Evolutionary conservation across 2,113 vertebrate genomes (phyloP).

Genomic region (Motacilla alba): DNA sequence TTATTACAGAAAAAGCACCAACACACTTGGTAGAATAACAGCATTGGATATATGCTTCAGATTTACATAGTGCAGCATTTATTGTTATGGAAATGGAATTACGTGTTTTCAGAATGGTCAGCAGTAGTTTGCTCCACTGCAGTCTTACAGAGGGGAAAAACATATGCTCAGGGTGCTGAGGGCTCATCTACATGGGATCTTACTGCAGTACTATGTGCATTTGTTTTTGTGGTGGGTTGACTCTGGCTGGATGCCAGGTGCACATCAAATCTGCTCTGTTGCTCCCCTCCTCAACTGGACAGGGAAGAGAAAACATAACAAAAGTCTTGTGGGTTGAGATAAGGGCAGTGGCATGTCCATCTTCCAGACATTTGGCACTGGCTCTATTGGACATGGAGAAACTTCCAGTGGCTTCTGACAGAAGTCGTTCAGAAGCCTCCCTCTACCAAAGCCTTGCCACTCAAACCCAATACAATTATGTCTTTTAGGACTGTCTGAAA

Average conservation of each 20-base stretch:
- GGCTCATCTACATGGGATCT: background rate
- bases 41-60: background rate
- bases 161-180: background rate
- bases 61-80: background rate
- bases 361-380: background rate
- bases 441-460: background rate
- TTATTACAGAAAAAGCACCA: background rate
- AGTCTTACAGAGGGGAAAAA: background rate
- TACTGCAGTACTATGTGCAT: background rate
- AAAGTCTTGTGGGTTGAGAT: background rate
- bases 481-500: background rate
- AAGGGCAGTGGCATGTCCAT: background rate
- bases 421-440: background rate
- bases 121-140: background rate
- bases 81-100: background rate
- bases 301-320: background rate
- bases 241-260: background rate
- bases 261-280: background rate
- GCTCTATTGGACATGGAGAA: background rate
- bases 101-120: background rate
- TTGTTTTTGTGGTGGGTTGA: background rate
- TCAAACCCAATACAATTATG: background rate
- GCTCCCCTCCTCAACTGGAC: background rate
- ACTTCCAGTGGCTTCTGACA: background rate
- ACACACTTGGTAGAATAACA: background rate